Conservation (phyloP, 2,797 vertebrate species). For the Mus minutoides region DNA sequence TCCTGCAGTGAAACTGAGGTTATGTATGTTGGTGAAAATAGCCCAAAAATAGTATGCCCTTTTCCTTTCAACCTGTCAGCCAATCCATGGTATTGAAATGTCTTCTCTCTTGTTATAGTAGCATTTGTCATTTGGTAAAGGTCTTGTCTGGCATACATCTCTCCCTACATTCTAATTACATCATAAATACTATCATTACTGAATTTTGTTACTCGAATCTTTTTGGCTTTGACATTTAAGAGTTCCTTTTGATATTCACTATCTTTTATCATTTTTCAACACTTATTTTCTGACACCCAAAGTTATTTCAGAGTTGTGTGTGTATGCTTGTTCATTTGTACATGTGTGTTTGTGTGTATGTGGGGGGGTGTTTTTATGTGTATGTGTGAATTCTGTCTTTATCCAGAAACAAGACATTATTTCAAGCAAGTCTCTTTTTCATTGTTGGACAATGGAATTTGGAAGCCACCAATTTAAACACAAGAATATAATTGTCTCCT, state of each 20-base stretch:
- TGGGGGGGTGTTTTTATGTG: neutral
- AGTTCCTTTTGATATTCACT: neutral
- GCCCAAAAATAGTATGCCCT: neutral
- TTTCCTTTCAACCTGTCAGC: neutral
- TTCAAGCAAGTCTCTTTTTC: neutral
- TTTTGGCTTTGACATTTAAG: neutral
- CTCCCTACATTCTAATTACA: neutral
- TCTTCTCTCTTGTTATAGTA: neutral
- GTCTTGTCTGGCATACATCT: neutral
- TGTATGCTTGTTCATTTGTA: neutral
- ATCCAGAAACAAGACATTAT: neutral
- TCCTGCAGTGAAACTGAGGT: neutral
- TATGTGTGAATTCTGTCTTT: neutral
- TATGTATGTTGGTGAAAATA: slow-evolving; percentile 5
- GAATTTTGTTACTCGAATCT: neutral
- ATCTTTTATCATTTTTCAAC: slow-evolving; percentile 13
- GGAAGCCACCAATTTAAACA: neutral
- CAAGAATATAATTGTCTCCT: neutral
- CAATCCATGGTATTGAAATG: neutral
- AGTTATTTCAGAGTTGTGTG: neutral
- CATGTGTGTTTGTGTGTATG: neutral
- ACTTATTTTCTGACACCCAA: slow-evolving; percentile 18
- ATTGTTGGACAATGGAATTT: neutral
- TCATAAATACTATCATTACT: slow-evolving; percentile 5
- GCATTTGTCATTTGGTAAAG: neutral